Evolutionary conservation across 1,140 invertebrate genomes (phyloP), one percentile per base, ranked within the genome.

Genomic region (Oncopeltus fasciatus): DNA sequence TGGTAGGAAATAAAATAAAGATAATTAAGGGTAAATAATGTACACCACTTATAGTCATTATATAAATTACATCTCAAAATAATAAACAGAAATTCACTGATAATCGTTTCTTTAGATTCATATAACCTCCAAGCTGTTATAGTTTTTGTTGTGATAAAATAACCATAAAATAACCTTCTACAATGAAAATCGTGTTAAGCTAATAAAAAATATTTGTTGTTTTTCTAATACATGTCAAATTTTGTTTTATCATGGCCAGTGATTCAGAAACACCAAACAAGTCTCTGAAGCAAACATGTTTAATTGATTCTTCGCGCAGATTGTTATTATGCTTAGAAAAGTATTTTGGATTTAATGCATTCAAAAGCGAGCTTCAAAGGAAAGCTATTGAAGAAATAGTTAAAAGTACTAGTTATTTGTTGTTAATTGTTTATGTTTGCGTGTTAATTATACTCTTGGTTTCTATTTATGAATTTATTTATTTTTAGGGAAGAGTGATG

Each of bases 1-100:
- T 79, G 1, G 74, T 65, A 33, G 82, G 81, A 64, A 83, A 76
- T 11, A 81, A 69, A n/a, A 82, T 66, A 67, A 80, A 81, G 0
- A 77, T 68, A 12, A 73, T 62, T 14, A 83, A 74, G 9, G 81
- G 81, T 38, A 82, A 61, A 51, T 78, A 74, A 69, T 82, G 79
- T 2, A 82, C 70, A 66, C 71, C 71, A 43, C 27, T 20, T 14
- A 61, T 53, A 12, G 31, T 61, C 60, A 61, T 61, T 56, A 46
- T 60, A 49, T 20, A 59, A 57, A 57, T 26, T 43, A 53, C 49
- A 53, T 53, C 26, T 53, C 49, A 53, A 38, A 38, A 38, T 38
- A 38, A 38, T 38, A 14, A n/a, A n/a, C n/a, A n/a, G n/a, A n/a
- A n/a, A n/a, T n/a, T n/a, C n/a, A n/a, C n/a, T n/a, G n/a, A n/a